Base-by-base conservation (phyloP, 1,140 invertebrate genomes). In the Drosophila navojoa region DNA sequence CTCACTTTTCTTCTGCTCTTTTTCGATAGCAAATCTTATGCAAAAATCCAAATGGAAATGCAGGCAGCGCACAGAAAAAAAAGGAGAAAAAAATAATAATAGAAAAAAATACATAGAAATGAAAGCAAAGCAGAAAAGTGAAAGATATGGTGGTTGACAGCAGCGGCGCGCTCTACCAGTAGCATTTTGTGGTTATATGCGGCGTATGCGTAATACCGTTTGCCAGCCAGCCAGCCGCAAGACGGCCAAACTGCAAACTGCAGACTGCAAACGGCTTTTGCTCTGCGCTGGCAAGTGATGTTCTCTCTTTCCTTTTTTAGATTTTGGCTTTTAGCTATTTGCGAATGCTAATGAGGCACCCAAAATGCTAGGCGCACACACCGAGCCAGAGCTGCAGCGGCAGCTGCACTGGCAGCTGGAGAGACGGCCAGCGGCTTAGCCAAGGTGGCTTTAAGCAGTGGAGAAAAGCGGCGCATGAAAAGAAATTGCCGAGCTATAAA, bases 21-120 rank as follows among this genome's bases (percentile, higher is more conserved):
- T 58, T 58, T 55, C 11, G 67, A 40, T 29, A 38, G 77, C 59
- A 75, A 81, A 85, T 85, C 81, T 86, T 81, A 81, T 85, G 81
- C 81, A 86, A 85, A 85, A 85, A 77, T 85, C 80, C 73, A 75
- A 71, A 85, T 86, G 74, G 70, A 77, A 85, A 81, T 85, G 77
- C 78, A 75, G 15, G 60, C 61, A 66, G 64, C 35, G 54, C 59
- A 63, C 27, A 76, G 29, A 15, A 66, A 54, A 79, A 66, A 53
- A 47, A 69, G 72, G 63, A 53, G 52, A 59, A 16, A 52, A 62
- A 10, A 40, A 47, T 49, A 22, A 49, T 25, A 45, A 45, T 49
- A 25, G 2, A 45, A 45, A 44, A 16, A 45, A 16, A 25, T 25
- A 49, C 22, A 45, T 22, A 25, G 45, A 40, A 54, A 55, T 35